phyloP scores from a whole-genome alignment of 2,797 vertebrate species.

The Gymnodraco acuticeps region DNA sequence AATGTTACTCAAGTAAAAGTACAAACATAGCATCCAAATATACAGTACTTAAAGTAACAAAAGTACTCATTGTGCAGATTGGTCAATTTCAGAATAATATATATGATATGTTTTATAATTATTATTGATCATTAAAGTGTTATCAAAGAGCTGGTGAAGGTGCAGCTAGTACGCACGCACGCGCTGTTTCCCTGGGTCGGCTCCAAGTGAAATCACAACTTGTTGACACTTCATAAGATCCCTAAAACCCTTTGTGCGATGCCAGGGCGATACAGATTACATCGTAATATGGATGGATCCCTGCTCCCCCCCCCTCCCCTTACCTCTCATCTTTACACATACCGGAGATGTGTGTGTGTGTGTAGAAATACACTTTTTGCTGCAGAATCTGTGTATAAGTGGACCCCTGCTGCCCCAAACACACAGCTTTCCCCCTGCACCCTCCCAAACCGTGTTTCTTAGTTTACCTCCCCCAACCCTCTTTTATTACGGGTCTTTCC shows the following conservation, averaged over 20 bases:
- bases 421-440: conserved; percentile 46
- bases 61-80: no score
- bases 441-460: conserved; percentile 42
- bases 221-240: conserved; percentile 80
- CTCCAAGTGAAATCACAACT: conserved; percentile 71
- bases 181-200: conserved; percentile 46
- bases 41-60: no score
- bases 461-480: background rate
- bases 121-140: no score
- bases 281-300: conserved; percentile 82
- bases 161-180: no score
- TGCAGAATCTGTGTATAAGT: conserved; percentile 66
- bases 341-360: conserved; percentile 32
- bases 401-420: conserved; percentile 30
- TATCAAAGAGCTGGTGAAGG: no score
- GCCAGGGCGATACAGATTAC: conserved; percentile 77
- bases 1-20: no score
- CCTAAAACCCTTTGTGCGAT: conserved; percentile 53
- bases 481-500: conserved; percentile 67
- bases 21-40: no score
- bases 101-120: no score
- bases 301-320: conserved; percentile 42
- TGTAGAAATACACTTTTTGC: conserved; percentile 14
- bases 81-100: no score
- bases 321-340: conserved; percentile 63